These are phyloP conservation scores for Chironomus riparius DNA, from an alignment of 2,888 invertebrate genomes.

Conservation along the genomic window DNA sequence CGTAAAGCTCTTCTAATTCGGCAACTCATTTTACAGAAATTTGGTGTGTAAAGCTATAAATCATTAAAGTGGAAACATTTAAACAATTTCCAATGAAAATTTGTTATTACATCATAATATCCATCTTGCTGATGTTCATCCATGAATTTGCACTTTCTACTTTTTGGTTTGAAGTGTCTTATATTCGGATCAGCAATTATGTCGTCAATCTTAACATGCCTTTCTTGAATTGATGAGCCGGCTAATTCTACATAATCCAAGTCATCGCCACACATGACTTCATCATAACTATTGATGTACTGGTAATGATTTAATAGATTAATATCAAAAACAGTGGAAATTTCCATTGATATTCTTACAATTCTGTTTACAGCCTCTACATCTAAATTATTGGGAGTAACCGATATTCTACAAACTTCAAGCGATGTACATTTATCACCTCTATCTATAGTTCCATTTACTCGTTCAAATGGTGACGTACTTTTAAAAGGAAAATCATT, in stretches of 20 bases:
- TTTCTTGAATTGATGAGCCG: background rate
- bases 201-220: background rate
- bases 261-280: constrained; percentile 12
- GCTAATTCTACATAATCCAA: background rate
- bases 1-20: constrained; percentile 36
- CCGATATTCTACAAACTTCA: background rate
- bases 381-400: background rate
- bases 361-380: too few relatives aligned
- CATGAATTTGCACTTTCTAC: constrained; percentile 37
- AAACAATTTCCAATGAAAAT: too few relatives aligned
- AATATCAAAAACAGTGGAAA: background rate
- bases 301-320: background rate
- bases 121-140: constrained; percentile 33
- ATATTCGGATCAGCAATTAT: background rate
- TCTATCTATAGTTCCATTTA: too few relatives aligned
- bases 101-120: constrained; percentile 33
- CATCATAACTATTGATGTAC: background rate
- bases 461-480: too few relatives aligned
- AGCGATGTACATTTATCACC: background rate
- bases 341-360: background rate
- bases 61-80: too few relatives aligned
- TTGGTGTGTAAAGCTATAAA: constrained; percentile 35
- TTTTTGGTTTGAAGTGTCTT: constrained; percentile 24
- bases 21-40: constrained; percentile 37
- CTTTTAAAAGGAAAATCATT: too few relatives aligned